Evolutionary conservation across 92 coral and sea anemone genomes (phyloP).

Genomic region (Palythoa heliodiscus): DNA sequence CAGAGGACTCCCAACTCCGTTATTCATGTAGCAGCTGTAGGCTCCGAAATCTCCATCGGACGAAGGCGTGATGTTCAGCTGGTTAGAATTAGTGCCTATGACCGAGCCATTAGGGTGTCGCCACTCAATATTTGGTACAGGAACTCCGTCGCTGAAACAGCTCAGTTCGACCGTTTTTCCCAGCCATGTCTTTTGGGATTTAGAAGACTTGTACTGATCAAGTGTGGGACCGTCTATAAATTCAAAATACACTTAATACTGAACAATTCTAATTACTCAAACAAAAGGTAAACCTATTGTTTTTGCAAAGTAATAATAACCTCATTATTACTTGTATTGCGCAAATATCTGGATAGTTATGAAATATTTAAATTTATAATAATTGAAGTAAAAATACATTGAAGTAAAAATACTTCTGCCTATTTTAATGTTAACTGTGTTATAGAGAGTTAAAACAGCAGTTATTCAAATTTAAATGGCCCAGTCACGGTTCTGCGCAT

Average conservation of each 20-base stretch:
- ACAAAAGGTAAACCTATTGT: too few species aligned
- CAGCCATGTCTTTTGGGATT: constrained; percentile 1
- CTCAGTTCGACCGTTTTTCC: neutral
- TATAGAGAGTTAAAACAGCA: too few species aligned
- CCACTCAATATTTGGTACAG: neutral
- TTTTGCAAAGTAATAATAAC: too few species aligned
- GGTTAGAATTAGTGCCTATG: neutral
- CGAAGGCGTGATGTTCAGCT: neutral
- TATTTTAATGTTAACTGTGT: too few species aligned
- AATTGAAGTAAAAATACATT: too few species aligned
- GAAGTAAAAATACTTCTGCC: too few species aligned
- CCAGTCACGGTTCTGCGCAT: too few species aligned
- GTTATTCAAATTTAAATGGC: too few species aligned
- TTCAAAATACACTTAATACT: neutral
- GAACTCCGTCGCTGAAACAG: constrained; percentile 2
- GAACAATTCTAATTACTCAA: too few species aligned
- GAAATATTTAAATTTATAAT: too few species aligned
- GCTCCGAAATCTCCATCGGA: neutral
- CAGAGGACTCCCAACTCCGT: neutral
- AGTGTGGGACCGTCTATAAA: constrained; percentile 8
- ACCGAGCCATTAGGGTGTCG: neutral
- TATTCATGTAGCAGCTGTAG: neutral
- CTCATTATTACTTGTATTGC: too few species aligned
- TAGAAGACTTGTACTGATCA: neutral
- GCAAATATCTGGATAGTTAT: too few species aligned